phyloP scores from a whole-genome alignment of 2,888 invertebrate genomes.

The Caenorhabditis sp. region DNA sequence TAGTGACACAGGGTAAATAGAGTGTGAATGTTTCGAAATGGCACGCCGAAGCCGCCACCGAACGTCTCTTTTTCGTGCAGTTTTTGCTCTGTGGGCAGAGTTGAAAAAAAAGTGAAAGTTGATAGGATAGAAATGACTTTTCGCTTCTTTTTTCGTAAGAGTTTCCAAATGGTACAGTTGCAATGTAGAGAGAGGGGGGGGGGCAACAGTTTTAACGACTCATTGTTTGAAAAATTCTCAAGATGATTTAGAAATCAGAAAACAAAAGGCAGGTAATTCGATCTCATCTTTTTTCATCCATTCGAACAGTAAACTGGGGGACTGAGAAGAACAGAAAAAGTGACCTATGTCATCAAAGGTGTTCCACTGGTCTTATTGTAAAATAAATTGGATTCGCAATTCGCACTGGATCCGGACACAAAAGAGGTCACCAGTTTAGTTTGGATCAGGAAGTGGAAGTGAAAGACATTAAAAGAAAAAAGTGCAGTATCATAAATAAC shows the following conservation, averaged over 20 bases:
- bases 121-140: too few species aligned
- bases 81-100: neutral
- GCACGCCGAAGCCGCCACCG: conserved; percentile 21
- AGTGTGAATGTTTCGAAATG: conserved; percentile 59
- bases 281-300: conserved; percentile 21
- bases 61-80: conserved; percentile 28
- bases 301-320: too few species aligned
- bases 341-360: conserved; percentile 36
- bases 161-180: neutral
- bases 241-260: too few species aligned
- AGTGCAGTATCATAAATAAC: conserved; percentile 52
- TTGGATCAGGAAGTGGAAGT: conserved; percentile 15
- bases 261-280: conserved; percentile 26
- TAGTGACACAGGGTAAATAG: conserved; percentile 46
- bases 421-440: conserved; percentile 33
- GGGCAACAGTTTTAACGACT: conserved; percentile 10
- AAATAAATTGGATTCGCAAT: conserved; percentile 10
- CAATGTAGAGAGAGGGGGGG: neutral
- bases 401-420: neutral
- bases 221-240: conserved; percentile 31
- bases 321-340: neutral
- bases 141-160: too few species aligned
- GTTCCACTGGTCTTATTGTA: conserved; percentile 33
- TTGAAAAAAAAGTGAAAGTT: conserved; percentile 6
- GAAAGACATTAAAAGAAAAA: too few species aligned